Percentiles rank a stretch among this genome's conserved stretches.
Evolutionary conservation across 2,113 vertebrate species (phyloP).

Genomic region (Peromyscus maniculatus): DNA sequence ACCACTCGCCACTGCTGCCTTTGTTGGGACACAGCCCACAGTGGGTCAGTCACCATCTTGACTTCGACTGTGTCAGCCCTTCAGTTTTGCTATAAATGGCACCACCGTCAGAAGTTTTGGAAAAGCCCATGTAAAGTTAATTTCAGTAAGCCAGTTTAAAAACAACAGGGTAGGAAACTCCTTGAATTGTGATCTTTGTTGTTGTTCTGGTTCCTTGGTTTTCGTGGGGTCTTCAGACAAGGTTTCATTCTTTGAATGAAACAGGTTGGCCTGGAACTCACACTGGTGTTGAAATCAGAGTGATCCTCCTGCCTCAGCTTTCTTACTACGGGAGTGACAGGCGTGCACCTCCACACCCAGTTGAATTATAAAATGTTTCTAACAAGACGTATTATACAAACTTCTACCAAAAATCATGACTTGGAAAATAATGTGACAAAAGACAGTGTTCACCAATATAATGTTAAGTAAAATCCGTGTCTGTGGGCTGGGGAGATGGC

Average conservation of each 20-base stretch:
- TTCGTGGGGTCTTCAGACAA: background rate
- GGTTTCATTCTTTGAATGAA: background rate
- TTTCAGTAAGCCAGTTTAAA: slow-evolving; percentile 16
- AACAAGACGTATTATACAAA: slow-evolving; percentile 32
- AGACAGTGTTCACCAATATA: background rate
- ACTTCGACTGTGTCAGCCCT: background rate
- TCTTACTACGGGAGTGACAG: background rate
- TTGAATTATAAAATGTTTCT: background rate
- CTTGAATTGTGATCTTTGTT: background rate
- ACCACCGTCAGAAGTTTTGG: background rate
- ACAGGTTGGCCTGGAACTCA: background rate
- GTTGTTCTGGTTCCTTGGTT: background rate
- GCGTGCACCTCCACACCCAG: background rate
- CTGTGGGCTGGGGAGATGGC: background rate
- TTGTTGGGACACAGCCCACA: background rate
- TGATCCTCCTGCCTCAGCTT: background rate
- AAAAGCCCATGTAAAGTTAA: background rate
- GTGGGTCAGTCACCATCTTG: background rate
- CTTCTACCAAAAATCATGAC: slow-evolving; percentile 25
- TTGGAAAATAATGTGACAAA: background rate
- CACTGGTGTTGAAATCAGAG: background rate
- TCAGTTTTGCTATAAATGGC: background rate
- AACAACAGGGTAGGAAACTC: background rate
- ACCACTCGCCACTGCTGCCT: background rate
- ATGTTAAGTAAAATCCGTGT: slow-evolving; percentile 29